Evolutionary conservation across 2,888 invertebrate species (phyloP).

Genomic region (Carcina quercana): DNA sequence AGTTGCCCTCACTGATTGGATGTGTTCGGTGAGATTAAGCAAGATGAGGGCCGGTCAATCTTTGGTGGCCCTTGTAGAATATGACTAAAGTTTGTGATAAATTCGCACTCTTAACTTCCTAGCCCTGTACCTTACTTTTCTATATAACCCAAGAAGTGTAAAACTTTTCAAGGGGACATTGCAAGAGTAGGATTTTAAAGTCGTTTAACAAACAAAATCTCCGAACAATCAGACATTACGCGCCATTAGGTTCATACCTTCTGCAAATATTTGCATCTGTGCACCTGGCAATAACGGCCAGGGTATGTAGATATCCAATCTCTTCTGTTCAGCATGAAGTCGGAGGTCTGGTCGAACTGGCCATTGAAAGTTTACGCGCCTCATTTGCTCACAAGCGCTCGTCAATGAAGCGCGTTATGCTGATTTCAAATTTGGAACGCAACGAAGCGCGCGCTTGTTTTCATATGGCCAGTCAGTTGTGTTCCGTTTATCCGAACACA

Average conservation of each 20-base stretch:
- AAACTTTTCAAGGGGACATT: too few relatives aligned
- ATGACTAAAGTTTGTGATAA: too few relatives aligned
- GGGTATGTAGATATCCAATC: background rate
- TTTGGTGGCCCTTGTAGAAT: too few relatives aligned
- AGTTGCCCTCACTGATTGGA: too few relatives aligned
- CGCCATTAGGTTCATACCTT: background rate
- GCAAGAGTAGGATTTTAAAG: too few relatives aligned
- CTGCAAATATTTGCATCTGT: slow-evolving; percentile 7
- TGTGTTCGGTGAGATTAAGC: too few relatives aligned
- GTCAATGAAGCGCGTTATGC: slow-evolving; percentile 10
- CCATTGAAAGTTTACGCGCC: slow-evolving; percentile 2
- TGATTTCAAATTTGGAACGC: slow-evolving; percentile 8
- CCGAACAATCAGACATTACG: too few relatives aligned
- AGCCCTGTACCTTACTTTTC: too few relatives aligned
- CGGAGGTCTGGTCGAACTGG: slow-evolving; percentile 2
- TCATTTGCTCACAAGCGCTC: slow-evolving; percentile 12
- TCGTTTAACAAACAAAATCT: too few relatives aligned
- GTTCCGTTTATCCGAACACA: background rate
- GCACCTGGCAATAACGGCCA: slow-evolving; percentile 3
- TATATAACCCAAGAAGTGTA: too few relatives aligned
- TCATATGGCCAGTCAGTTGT: background rate
- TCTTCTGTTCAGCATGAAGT: background rate
- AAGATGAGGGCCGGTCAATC: too few relatives aligned
- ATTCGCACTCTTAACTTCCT: too few relatives aligned
- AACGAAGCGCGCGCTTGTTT: slow-evolving; percentile 1